These are phyloP conservation scores for Apodemia mormo DNA, from an alignment of 2,888 invertebrate genomes.

Conservation along the genomic window DNA sequence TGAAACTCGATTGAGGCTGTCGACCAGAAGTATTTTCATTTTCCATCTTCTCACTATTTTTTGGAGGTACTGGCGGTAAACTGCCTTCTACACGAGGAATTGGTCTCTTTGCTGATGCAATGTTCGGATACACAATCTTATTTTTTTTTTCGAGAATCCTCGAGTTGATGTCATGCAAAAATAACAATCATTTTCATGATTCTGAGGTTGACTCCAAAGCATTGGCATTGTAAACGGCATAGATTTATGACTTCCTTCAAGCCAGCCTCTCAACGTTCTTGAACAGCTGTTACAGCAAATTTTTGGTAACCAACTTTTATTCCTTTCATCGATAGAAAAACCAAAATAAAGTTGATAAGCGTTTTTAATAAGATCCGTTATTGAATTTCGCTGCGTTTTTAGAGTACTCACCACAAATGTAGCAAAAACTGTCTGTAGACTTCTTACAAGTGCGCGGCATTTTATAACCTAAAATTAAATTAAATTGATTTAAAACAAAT, in stretches of 20 bases:
- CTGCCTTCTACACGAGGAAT: conserved; percentile 18
- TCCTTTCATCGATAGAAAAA: conserved; percentile 11
- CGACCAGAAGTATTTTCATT: not conserved
- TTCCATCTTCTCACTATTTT: conserved; percentile 4
- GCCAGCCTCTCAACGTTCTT: conserved; percentile 25
- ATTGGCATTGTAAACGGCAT: conserved; percentile 28
- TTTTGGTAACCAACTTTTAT: conserved; percentile 21
- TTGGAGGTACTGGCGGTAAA: conserved; percentile 20
- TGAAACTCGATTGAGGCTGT: not conserved
- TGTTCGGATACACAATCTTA: conserved; percentile 17
- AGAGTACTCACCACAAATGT: conserved; percentile 17
- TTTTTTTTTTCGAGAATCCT: conserved; percentile 21
- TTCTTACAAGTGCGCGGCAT: conserved; percentile 24
- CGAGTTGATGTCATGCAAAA: conserved; percentile 25
- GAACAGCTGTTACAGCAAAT: conserved; percentile 21
- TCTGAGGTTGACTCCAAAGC: conserved; percentile 26
- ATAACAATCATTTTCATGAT: conserved; percentile 28
- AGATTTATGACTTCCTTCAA: conserved; percentile 19
- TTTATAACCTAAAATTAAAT: conserved; percentile 21
- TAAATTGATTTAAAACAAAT: not conserved
- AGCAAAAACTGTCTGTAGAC: conserved; percentile 23
- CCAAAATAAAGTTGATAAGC: conserved; percentile 21
- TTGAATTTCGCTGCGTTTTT: conserved; percentile 18
- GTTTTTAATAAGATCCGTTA: conserved; percentile 17
- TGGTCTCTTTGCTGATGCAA: conserved; percentile 22